Evolutionary conservation across 2,113 vertebrate genomes (phyloP), one percentile per base, ranked within the genome.

Genomic region (Crotophaga sulcirostris): DNA sequence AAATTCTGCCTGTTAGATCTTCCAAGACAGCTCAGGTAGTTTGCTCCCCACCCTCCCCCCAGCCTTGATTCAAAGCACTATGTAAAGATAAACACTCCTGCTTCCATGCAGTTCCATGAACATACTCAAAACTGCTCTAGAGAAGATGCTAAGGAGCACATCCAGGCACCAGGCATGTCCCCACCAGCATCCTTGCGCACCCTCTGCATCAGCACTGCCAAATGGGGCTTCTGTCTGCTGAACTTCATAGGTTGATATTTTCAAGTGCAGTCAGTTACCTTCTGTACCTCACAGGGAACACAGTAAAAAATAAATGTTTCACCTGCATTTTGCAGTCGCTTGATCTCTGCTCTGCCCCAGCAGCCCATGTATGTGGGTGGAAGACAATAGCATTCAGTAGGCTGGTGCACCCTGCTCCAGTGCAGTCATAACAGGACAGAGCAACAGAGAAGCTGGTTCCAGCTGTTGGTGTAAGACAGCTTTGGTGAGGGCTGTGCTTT

Each of bases 1-100:
- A 96, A 94, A 92, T 95, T 36, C n/a, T 90, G 7, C n/a, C 52
- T 75, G 64, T 81, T 90, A 74, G 66, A 16, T 66, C 38, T 78
- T 85, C 34, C 44, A 74, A n/a, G 34, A 64, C 40, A 33, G 13
- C 36, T 86, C 72, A 96, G 73, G 40, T 94, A 74, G 85, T 63
- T 94, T 84, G 28, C 40, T 86, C 11, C 54, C 29, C 11, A 26
- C 54, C 49, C 51, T 3, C 10, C 29, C 2, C 0, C 59, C 24
- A 56, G 69, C n/a, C 52, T 60, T 63, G 33, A 51, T 42, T 20
- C 42, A 49, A 67, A 90, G 74, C 31, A 7, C 11, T 68, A 2
- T 23, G 44, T 66, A 18, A 78, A 76, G 47, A 36, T 13, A 25
- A 75, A 47, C 19, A 13, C 9, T 76, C 72, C 31, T 62, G 55